Evolutionary conservation across 2,888 invertebrate genomes (phyloP).

Genomic region (Chymomyza procnemis): DNA sequence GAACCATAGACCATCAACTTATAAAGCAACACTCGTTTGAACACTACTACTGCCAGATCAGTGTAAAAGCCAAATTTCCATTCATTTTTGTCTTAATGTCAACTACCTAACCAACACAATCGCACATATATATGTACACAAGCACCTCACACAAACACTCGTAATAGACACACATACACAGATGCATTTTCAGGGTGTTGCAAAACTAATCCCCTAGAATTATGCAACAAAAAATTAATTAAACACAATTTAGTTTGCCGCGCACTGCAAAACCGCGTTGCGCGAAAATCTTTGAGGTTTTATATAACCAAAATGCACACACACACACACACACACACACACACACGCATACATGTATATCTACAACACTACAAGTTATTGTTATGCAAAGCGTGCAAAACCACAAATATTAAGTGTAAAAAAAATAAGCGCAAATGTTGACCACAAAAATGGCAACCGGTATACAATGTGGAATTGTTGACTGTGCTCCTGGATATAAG

Average conservation of each 20-base stretch:
- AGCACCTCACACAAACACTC: not conserved
- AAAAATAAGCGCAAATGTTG: conserved; percentile 18
- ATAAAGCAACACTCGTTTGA: conserved; percentile 12
- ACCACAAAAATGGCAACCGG: conserved; percentile 13
- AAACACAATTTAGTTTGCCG: conserved; percentile 66
- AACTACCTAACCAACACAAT: conserved; percentile 4
- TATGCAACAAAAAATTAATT: conserved; percentile 70
- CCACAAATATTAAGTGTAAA: conserved; percentile 22
- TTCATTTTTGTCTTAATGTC: conserved; percentile 25
- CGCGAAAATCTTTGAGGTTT: conserved; percentile 65
- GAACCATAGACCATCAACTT: not conserved
- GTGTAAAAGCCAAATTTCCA: conserved; percentile 12
- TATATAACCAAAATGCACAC: not conserved
- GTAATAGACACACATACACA: not conserved
- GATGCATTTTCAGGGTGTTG: conserved; percentile 20
- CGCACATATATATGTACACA: not conserved
- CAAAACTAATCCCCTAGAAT: conserved; percentile 60
- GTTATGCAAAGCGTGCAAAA: conserved; percentile 59
- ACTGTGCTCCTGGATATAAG: not conserved
- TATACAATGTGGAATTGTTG: not conserved
- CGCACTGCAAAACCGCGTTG: conserved; percentile 57
- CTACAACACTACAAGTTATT: conserved; percentile 53
- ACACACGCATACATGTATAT: conserved; percentile 22
- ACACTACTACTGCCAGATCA: not conserved
- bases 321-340: not conserved